Conservation (phyloP, 2,113 vertebrate genomes). For the Chaetodon auriga region DNA sequence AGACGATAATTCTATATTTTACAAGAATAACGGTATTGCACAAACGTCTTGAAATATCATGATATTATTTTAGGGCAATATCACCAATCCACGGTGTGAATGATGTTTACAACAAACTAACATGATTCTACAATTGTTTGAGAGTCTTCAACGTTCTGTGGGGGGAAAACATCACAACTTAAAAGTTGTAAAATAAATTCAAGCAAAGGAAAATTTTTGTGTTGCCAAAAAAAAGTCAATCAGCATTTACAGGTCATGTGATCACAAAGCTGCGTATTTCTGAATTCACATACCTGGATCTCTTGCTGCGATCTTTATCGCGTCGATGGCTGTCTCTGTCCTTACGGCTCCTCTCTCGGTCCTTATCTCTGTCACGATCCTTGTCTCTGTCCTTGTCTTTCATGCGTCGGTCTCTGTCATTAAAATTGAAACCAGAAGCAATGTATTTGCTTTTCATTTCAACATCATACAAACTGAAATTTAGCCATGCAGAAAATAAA, state of each 20-base stretch:
- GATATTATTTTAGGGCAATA: too few species aligned
- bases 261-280: neutral
- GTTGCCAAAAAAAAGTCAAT: neutral
- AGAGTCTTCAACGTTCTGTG: neutral
- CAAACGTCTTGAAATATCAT: too few species aligned
- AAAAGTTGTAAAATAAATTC: neutral
- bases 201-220: too few species aligned
- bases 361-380: slow-evolving; percentile 86
- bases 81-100: too few species aligned
- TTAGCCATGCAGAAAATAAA: neutral
- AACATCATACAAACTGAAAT: neutral
- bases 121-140: neutral
- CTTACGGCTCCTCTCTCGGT: slow-evolving; percentile 88
- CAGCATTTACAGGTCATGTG: neutral
- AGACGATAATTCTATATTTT: too few species aligned
- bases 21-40: too few species aligned
- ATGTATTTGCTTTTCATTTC: neutral
- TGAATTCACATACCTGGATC: slow-evolving; percentile 85
- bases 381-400: slow-evolving; percentile 91
- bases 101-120: neutral
- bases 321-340: slow-evolving; percentile 91
- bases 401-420: slow-evolving; percentile 89
- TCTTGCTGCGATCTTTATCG: slow-evolving; percentile 89
- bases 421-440: neutral
- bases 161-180: neutral